Conservation (phyloP, 2,113 vertebrate species). For the Pseudopodoces humilis region DNA sequence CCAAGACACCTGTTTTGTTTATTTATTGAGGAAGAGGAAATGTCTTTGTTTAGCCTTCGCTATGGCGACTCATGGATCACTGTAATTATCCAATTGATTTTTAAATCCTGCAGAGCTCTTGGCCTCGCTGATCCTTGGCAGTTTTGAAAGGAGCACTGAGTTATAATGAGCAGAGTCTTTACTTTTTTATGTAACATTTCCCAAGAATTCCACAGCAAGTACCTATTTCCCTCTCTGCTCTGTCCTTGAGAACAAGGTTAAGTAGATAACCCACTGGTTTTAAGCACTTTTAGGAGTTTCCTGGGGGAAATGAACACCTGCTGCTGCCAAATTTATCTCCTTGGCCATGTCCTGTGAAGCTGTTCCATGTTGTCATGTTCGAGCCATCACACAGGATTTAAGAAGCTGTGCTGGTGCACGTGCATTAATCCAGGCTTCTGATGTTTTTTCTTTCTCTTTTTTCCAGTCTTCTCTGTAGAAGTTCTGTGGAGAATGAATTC, state of each 20-base stretch:
- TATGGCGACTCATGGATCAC: constrained; percentile 7
- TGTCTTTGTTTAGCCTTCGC: constrained; percentile 17
- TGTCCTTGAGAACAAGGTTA: constrained; percentile 18
- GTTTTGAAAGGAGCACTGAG: background rate
- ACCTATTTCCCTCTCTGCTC: background rate
- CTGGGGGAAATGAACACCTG: background rate
- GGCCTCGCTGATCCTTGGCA: background rate
- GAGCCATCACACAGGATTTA: background rate
- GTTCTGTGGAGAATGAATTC: background rate
- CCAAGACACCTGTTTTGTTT: background rate
- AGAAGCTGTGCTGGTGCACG: background rate
- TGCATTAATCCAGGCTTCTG: background rate
- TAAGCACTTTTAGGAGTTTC: background rate
- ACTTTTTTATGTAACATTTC: background rate
- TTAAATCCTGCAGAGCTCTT: background rate
- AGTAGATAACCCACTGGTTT: background rate
- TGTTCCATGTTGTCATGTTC: background rate
- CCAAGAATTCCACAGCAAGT: background rate
- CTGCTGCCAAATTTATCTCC: constrained; percentile 12
- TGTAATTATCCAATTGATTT: constrained; percentile 23
- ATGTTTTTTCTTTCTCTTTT: background rate
- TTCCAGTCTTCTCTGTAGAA: background rate
- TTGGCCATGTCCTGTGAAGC: background rate
- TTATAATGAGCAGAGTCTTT: background rate
- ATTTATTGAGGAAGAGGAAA: background rate